phyloP scores from a whole-genome alignment of 64 coral and sea anemone genomes.

The Montipora capricornis region DNA sequence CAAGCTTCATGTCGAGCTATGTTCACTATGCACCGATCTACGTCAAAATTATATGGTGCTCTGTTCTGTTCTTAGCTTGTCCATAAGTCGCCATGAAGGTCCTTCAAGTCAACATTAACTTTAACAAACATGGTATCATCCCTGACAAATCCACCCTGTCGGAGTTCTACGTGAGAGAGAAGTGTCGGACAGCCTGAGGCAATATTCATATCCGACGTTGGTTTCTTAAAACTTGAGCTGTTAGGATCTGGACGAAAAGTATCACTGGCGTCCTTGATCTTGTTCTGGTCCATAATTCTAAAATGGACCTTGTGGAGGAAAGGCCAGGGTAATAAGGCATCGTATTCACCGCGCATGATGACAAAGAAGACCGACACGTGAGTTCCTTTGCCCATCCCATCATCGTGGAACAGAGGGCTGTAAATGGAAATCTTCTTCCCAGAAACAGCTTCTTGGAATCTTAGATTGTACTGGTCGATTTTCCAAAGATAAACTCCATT shows the following conservation, averaged over 20 bases:
- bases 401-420: conserved; percentile 31
- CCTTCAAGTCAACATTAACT: conserved; percentile 24
- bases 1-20: too few species aligned
- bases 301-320: conserved; percentile 13
- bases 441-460: conserved; percentile 2
- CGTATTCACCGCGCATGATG: conserved; percentile 48
- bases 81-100: neutral
- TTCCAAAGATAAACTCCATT: conserved; percentile 62
- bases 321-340: conserved; percentile 43
- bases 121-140: conserved; percentile 49
- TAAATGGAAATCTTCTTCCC: conserved; percentile 19
- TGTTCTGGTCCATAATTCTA: conserved; percentile 5
- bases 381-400: conserved; percentile 31
- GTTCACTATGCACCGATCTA: too few species aligned
- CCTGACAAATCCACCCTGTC: conserved; percentile 27
- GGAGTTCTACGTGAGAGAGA: conserved; percentile 8
- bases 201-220: conserved; percentile 54
- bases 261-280: neutral
- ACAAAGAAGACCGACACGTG: conserved; percentile 39
- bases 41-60: too few species aligned
- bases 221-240: neutral
- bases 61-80: too few species aligned
- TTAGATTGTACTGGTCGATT: conserved; percentile 39
- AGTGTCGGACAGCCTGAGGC: conserved; percentile 57
- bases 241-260: too few species aligned